Conservation (phyloP, 2,797 vertebrate genomes). For the Aselliscus stoliczkanus region DNA sequence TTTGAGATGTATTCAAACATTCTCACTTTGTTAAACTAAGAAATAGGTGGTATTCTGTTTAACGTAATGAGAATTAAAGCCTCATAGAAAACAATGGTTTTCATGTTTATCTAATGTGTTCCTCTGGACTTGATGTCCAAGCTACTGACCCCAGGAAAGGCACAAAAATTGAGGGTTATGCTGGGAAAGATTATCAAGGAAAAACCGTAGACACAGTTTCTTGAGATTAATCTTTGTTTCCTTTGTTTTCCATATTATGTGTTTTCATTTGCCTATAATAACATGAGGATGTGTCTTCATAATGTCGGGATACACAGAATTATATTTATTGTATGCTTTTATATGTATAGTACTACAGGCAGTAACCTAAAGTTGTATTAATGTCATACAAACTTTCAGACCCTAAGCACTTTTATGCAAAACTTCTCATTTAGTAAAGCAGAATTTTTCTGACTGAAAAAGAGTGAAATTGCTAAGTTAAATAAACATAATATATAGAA, state of each 20-base stretch:
- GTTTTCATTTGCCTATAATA: neutral
- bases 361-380: neutral
- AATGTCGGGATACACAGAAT: neutral
- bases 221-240: neutral
- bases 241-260: slow-evolving; percentile 88
- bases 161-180: neutral
- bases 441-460: neutral
- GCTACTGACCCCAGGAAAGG: neutral
- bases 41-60: neutral
- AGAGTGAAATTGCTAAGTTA: neutral
- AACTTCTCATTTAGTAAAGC: neutral
- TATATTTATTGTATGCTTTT: neutral
- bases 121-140: neutral
- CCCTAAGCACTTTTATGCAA: neutral
- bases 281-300: neutral
- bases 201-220: neutral
- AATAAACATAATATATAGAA: neutral
- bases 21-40: neutral
- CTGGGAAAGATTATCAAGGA: neutral
- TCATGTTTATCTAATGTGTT: neutral
- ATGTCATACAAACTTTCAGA: neutral
- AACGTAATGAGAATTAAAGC: neutral
- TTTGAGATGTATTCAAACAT: neutral
- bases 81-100: neutral
- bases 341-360: neutral